Evolutionary conservation across 2,888 invertebrate species (phyloP).

Genomic region (Nomada ferruginata): DNA sequence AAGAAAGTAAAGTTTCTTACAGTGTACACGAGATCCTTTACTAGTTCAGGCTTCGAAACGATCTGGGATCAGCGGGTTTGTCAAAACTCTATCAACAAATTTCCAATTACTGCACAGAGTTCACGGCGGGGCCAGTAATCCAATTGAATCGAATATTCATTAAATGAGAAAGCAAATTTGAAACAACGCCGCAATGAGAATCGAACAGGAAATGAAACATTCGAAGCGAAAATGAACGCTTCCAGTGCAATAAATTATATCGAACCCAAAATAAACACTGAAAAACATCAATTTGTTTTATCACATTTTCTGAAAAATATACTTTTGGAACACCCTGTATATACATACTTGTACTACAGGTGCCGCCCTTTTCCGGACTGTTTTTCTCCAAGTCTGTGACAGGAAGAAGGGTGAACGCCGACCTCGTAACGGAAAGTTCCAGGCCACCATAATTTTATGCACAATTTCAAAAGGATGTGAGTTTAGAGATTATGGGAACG

Average conservation of each 20-base stretch:
- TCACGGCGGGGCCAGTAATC: background rate
- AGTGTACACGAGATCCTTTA: slow-evolving; percentile 5
- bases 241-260: background rate
- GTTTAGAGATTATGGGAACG: slow-evolving; percentile 32
- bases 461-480: slow-evolving; percentile 55
- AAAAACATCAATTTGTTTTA: too few species aligned
- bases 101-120: background rate
- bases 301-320: too few species aligned
- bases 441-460: slow-evolving; percentile 56
- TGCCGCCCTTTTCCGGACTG: slow-evolving; percentile 78
- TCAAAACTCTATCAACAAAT: background rate
- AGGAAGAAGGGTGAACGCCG: slow-evolving; percentile 67
- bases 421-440: slow-evolving; percentile 67
- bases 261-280: too few species aligned
- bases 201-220: background rate
- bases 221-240: background rate
- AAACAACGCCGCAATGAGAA: background rate
- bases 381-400: slow-evolving; percentile 67
- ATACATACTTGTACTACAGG: slow-evolving; percentile 71
- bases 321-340: slow-evolving; percentile 65
- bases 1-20: slow-evolving; percentile 30
- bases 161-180: background rate
- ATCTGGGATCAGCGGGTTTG: slow-evolving; percentile 2
- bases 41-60: background rate
- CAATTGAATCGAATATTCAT: background rate